A percentile compares a stretch with the other conserved stretches of the same genome.
phyloP scores from a whole-genome alignment of 2,888 invertebrate genomes.

The Erebia epiphron region DNA sequence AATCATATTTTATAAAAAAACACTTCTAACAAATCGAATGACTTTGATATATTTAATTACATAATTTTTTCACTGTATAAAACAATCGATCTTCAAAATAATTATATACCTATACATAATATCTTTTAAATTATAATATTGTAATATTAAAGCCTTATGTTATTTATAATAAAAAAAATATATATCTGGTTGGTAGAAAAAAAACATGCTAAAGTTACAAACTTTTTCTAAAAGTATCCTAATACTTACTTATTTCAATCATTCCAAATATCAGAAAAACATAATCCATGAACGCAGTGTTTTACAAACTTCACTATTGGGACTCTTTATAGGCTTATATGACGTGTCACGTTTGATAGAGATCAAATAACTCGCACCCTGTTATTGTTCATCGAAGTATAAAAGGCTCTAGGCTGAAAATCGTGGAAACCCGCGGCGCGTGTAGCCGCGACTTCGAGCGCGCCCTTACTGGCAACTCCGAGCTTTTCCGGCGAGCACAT shows the following conservation, averaged over 20 bases:
- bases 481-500: conserved; percentile 71
- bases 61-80: too few species aligned
- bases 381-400: conserved; percentile 45
- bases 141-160: neutral
- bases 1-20: too few species aligned
- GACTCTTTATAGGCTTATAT: conserved; percentile 26
- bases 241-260: conserved; percentile 70
- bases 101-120: too few species aligned
- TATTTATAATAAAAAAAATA: neutral
- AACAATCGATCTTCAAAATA: too few species aligned
- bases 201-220: neutral
- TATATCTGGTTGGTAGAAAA: neutral
- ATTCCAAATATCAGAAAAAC: conserved; percentile 70
- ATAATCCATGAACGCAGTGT: conserved; percentile 62
- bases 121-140: neutral
- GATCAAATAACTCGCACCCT: conserved; percentile 38
- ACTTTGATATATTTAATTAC: too few species aligned
- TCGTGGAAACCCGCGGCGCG: conserved; percentile 45
- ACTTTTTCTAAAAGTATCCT: neutral
- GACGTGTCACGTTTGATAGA: conserved; percentile 34
- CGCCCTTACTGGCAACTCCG: conserved; percentile 56
- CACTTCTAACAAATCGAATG: too few species aligned
- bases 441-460: conserved; percentile 54
- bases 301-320: conserved; percentile 28
- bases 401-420: conserved; percentile 40